These are phyloP conservation scores for Heloderma charlesbogerti DNA, from an alignment of 2,113 vertebrate genomes.

Conservation along the genomic window DNA sequence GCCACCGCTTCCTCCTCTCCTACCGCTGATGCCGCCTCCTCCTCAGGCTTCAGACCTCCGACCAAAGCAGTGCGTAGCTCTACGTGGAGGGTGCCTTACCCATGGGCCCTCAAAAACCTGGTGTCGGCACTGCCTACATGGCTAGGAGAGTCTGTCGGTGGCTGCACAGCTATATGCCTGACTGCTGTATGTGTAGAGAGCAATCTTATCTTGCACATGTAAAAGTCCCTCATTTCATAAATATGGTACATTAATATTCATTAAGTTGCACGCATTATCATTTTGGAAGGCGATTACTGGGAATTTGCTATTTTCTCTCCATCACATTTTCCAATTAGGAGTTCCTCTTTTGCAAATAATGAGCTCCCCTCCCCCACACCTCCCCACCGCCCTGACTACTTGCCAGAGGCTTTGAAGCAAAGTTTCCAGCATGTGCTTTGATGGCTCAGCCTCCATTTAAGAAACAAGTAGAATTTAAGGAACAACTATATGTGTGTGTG, in stretches of 20 bases:
- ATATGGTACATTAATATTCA: conserved; percentile 77
- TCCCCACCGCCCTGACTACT: conserved; percentile 17
- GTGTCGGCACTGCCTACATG: background rate
- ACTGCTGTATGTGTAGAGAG: conserved; percentile 18
- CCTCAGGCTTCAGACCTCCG: too few species aligned
- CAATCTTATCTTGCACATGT: conserved; percentile 71
- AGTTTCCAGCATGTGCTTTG: conserved; percentile 57
- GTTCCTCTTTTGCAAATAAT: conserved; percentile 76
- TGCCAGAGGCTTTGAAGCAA: conserved; percentile 73
- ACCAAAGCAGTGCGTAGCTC: too few species aligned
- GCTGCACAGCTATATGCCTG: background rate
- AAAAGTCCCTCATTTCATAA: conserved; percentile 72
- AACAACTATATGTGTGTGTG: conserved; percentile 68
- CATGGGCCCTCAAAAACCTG: too few species aligned
- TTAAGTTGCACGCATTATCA: conserved; percentile 71
- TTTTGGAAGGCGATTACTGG: conserved; percentile 75
- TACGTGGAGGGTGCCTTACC: too few species aligned
- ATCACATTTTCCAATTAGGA: conserved; percentile 79
- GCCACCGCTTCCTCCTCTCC: too few species aligned
- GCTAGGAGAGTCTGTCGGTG: background rate
- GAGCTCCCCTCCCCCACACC: conserved; percentile 54
- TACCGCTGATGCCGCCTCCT: too few species aligned
- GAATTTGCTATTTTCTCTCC: conserved; percentile 75
- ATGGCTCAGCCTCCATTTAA: conserved; percentile 64
- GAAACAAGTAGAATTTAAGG: conserved; percentile 65